Conservation (phyloP, 2,113 vertebrate genomes). For the Mormyrus iriodes region DNA sequence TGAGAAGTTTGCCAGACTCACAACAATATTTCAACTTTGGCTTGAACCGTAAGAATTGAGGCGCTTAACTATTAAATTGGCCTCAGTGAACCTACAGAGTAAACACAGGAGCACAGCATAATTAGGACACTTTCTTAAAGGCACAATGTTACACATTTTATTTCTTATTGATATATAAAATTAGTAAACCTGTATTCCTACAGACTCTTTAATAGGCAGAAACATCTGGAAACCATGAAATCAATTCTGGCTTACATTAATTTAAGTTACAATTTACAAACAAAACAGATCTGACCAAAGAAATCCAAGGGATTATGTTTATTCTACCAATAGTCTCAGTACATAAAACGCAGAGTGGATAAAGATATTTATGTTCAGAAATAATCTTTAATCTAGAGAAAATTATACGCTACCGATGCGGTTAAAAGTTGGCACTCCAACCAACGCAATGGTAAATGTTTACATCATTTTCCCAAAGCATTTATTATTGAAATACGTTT, state of each 20-base stretch:
- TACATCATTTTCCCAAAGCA: slow-evolving; percentile 1
- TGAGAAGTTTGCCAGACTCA: not conserved
- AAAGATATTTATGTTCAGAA: not conserved
- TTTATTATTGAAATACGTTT: not conserved
- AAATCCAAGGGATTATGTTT: not conserved
- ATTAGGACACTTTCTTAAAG: not conserved
- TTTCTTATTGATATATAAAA: slow-evolving; percentile 8
- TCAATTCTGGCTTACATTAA: not conserved
- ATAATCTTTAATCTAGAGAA: not conserved
- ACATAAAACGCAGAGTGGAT: not conserved
- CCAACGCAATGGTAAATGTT: not conserved
- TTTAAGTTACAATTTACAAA: not conserved
- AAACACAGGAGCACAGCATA: not conserved
- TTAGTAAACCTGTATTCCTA: not conserved
- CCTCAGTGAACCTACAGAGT: not conserved
- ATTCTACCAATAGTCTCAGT: not conserved
- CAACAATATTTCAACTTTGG: not conserved
- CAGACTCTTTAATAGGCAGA: not conserved
- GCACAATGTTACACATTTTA: not conserved
- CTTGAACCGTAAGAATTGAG: not conserved
- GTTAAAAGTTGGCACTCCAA: not conserved
- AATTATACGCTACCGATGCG: not conserved
- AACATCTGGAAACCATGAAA: not conserved
- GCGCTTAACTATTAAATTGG: not conserved
- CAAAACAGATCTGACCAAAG: not conserved